Evolutionary conservation across 2,888 invertebrate genomes (phyloP), one percentile per base, ranked within the genome.

Genomic region (Polymixis flavicincta): DNA sequence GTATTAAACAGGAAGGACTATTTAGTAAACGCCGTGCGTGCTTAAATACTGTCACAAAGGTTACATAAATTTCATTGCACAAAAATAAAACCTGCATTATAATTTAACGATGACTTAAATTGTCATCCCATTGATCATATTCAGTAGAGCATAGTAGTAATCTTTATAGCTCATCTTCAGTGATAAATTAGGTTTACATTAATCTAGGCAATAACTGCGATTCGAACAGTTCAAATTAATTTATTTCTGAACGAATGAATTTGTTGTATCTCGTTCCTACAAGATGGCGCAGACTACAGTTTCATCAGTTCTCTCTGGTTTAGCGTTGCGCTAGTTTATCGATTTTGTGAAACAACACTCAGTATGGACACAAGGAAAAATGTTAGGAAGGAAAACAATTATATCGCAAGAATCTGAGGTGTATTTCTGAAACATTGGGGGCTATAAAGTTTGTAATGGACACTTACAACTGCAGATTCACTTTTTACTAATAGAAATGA

Each of bases 291-390:
- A 72, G 73, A 71, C 81, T 59, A 75, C 85, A 88, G 85, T 86
- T 87, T 87, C 64, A 74, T 75, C 83, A 80, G 86, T 93, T 93
- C 90, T 93, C 93, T 93, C 90, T 92, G 93, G 92, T 93, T 92
- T 91, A 91, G 93, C 94, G 93, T 92, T 95, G 95, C 96, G 96
- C 95, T 93, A 94, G 89, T 92, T 85, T 96, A 96, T 96, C 94
- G 96, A 96, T 96, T 95, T 93, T 93, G 88, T 82, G 86, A 89
- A 66, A 90, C 86, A 85, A 87, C 80, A 83, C 77, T 80, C 91
- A 88, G 95, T 94, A 91, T 96, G 93, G 85, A 91, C 95, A 94
- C 81, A 71, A 82, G 82, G 65, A 93, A 96, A 95, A 95, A 95
- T 85, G 63, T 14, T 45, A 19, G 13, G 6, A 48, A 72, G 13